Conservation (phyloP, 1,140 invertebrate species). For the Nomia melanderi region DNA sequence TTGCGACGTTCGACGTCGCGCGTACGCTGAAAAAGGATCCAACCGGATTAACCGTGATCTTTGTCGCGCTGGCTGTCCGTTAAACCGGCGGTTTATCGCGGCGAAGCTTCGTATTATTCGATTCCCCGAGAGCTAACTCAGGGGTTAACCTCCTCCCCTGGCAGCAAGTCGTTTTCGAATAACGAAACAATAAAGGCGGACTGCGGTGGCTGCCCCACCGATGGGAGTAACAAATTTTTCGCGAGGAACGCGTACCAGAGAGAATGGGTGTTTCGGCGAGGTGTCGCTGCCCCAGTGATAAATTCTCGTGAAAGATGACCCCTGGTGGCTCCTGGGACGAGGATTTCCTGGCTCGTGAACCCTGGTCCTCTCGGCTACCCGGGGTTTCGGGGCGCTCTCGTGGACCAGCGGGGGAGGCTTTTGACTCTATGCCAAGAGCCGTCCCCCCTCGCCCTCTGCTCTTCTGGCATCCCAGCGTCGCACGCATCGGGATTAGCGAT, state of each 20-base stretch:
- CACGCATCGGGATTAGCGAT: constrained; percentile 66
- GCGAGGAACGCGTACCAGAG: background rate
- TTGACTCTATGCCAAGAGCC: constrained; percentile 70
- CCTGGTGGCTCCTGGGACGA: constrained; percentile 38
- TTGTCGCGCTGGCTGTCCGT: background rate
- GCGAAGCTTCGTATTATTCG: background rate
- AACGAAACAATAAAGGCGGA: constrained; percentile 7
- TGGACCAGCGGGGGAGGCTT: constrained; percentile 46
- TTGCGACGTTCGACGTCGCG: background rate
- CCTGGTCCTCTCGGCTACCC: constrained; percentile 17
- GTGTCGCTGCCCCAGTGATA: constrained; percentile 41
- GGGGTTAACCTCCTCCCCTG: too few relatives aligned
- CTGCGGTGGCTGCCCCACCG: background rate
- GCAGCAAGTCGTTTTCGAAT: background rate
- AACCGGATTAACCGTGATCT: background rate
- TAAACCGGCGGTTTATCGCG: background rate
- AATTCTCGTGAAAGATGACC: constrained; percentile 50
- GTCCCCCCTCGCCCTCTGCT: constrained; percentile 38
- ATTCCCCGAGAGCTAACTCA: constrained; percentile 5
- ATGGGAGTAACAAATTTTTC: constrained; percentile 36
- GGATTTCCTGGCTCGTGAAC: constrained; percentile 30
- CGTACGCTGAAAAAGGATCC: background rate
- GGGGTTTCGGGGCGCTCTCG: background rate
- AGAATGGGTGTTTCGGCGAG: constrained; percentile 32
- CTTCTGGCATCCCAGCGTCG: constrained; percentile 46